Base-by-base conservation (phyloP, 2,888 invertebrate genomes). In the Encarsia formosa region DNA sequence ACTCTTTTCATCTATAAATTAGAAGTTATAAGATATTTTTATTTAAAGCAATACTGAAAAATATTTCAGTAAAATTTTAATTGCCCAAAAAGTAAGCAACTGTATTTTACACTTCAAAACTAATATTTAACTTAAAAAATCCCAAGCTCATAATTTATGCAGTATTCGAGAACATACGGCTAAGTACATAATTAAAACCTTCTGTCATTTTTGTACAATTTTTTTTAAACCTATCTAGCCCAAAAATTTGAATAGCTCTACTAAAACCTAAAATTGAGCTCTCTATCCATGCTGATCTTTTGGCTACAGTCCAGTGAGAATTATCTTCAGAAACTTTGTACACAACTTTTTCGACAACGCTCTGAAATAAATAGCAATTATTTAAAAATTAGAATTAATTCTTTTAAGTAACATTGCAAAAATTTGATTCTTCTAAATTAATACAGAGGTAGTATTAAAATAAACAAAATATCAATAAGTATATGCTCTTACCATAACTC, bases 181-280 rank as follows among this genome's bases (percentile, higher is more conserved):
- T 78, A 6, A 94, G 77, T 2, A 94, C 90, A 71, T 85, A 79
- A 74, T 93, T 89, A 75, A 94, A 93, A 13, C 95, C 95, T 60
- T 79, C 78, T 41, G 86, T 84, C 78, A 93, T 90, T 76, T 91
- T 88, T 26, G 75, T 72, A 64, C 88, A 87, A 70, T 95, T 94
- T 68, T 89, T 88, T 68, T 87, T 87, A 75, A 93, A 95, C 57
- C 94, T 79, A 56, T 94, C 93, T 59, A 90, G 78, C 2, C 93
- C 95, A 75, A 94, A 95, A 5, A 88, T 87, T 59, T 92, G 85
- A 61, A 96, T 91, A 5, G 94, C 88, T 49, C 87, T 77, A 29
- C 91, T 86, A 71, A 95, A 88, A 24, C 94, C 95, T 74, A 85
- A 87, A 42, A 95, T 84, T 66, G 88, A 86, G 2, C 94, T 94